Base-by-base conservation (phyloP, 2,797 vertebrate species). In the Lerista edwardsae region DNA sequence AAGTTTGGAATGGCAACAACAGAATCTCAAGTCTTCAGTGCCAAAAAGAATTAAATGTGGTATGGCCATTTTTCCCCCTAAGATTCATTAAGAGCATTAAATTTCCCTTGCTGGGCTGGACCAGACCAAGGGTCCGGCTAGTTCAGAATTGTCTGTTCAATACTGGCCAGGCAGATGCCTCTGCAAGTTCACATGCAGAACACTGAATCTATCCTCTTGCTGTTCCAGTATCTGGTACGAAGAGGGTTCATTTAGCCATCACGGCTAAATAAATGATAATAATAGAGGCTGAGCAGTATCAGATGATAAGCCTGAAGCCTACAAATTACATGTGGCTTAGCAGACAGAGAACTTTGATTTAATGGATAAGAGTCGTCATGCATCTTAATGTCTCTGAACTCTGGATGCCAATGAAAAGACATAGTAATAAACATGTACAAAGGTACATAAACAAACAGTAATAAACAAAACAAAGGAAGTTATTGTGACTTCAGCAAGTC, bases 51-150 rank as follows among this genome's bases (percentile, higher is more conserved):
- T 23, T n/a, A 47, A 14, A 85, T 81, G 29, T 4, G 51, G 51
- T 19, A 4, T 36, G 69, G 5, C 57, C 62, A 3, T 0, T 0
- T 73, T 82, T 79, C 78, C 19, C 78, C 19, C 59, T 25, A 61
- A 25, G 59, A 61, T 61, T 65, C 75, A 85, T 71, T 55, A 25
- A 77, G 41, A 83, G 31, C 51, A 59, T 39, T 19, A 82, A 75
- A 25, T 59, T 47, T 47, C n/a, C 25, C 65, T 71, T 62, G 61
- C 21, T 71, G 27, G 8, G 61, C 21, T 71, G 27, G 8, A 72
- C 51, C 31, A 51, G 59, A 51, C 9, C 23, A 69, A 44, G 64
- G 47, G 34, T 27, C 39, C 21, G 27, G 25, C 44, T 74, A 47
- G 6, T 65, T 23, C 31, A 69, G 15, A 41, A 81, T 71, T 72